Evolutionary conservation across 2,888 invertebrate genomes (phyloP).

Genomic region (Perizoma flavofasciatum): DNA sequence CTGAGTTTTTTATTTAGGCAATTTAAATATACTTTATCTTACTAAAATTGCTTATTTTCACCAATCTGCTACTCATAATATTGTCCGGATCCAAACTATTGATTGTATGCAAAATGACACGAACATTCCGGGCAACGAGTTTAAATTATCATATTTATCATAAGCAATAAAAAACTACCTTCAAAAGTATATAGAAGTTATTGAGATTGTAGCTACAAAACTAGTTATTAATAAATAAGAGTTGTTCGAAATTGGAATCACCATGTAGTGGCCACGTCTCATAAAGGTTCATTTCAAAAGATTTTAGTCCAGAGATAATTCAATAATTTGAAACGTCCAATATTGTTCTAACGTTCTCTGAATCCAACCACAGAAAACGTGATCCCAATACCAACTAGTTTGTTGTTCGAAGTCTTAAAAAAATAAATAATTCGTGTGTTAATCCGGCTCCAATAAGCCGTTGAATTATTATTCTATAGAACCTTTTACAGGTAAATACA

Average conservation of each 20-base stretch:
- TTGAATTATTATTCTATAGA: constrained; percentile 55
- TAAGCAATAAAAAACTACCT: constrained; percentile 6
- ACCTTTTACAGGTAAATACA: background rate
- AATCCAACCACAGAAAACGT: constrained; percentile 24
- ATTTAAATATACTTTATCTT: too few relatives aligned
- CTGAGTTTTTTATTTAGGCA: constrained; percentile 10
- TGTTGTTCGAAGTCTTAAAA: constrained; percentile 38
- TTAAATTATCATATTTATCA: constrained; percentile 18
- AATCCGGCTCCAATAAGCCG: constrained; percentile 45
- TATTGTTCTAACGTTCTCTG: constrained; percentile 26
- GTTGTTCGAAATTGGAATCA: too few relatives aligned
- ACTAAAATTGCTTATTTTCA: too few relatives aligned
- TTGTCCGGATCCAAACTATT: background rate
- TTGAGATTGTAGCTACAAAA: too few relatives aligned
- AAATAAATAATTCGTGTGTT: constrained; percentile 34
- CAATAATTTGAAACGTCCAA: background rate
- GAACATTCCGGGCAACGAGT: constrained; percentile 12
- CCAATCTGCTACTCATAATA: too few relatives aligned
- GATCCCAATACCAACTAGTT: constrained; percentile 25
- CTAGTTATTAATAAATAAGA: too few relatives aligned
- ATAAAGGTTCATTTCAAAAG: too few relatives aligned
- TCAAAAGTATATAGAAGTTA: too few relatives aligned
- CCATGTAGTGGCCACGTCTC: too few relatives aligned
- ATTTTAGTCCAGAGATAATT: too few relatives aligned
- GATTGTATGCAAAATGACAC: constrained; percentile 7